A percentile compares a stretch with the other conserved stretches of the same genome.
Evolutionary conservation across 2,888 invertebrate genomes (phyloP).

Genomic region (Zelleria hepariella): DNA sequence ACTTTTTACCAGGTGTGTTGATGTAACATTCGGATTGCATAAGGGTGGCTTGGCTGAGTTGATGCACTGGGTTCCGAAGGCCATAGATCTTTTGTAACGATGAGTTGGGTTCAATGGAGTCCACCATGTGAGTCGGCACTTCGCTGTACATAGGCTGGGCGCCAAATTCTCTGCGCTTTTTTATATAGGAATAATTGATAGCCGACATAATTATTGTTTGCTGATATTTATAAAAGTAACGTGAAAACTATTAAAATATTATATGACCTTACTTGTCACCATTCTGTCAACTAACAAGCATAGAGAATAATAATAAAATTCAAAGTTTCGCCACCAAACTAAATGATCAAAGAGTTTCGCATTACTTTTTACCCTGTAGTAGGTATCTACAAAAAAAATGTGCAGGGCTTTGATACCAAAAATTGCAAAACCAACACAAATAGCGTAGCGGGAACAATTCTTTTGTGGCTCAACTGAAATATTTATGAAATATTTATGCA

Average conservation of each 20-base stretch:
- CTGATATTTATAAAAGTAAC: not conserved
- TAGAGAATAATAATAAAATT: too few species aligned
- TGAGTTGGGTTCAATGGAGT: not conserved
- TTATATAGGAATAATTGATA: not conserved
- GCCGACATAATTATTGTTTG: not conserved
- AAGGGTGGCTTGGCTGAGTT: not conserved
- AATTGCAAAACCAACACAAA: too few species aligned
- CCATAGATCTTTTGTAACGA: not conserved
- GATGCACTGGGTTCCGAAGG: not conserved
- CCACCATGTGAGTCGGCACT: not conserved
- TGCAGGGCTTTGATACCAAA: too few species aligned
- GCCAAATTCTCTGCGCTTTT: constrained; percentile 33
- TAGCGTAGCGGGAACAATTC: too few species aligned
- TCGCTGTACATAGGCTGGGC: not conserved
- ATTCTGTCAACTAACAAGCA: not conserved
- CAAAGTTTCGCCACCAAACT: too few species aligned
- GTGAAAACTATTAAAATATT: not conserved
- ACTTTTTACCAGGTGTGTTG: not conserved
- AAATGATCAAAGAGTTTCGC: too few species aligned
- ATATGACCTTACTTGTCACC: not conserved
- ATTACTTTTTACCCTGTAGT: too few species aligned
- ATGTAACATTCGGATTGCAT: not conserved
- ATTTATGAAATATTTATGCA: too few species aligned
- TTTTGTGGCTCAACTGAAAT: too few species aligned
- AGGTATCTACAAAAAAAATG: too few species aligned